Evolutionary conservation across 1,140 invertebrate genomes (phyloP).

Genomic region (Ericerus pela): DNA sequence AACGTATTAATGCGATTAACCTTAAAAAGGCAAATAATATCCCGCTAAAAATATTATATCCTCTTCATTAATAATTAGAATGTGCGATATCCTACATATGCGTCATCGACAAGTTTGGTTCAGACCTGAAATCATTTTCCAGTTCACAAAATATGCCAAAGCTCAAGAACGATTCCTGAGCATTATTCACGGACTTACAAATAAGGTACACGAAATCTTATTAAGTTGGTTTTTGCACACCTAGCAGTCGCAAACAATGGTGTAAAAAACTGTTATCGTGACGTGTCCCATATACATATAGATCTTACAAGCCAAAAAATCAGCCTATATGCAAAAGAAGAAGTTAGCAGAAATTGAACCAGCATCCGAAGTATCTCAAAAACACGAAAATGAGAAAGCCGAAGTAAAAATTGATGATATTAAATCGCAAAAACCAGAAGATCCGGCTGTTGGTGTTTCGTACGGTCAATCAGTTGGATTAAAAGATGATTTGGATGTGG

Average conservation of each 20-base stretch:
- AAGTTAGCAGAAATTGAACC: conserved; percentile 25
- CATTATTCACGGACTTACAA: conserved; percentile 46
- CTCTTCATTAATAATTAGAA: conserved; percentile 32
- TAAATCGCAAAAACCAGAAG: conserved; percentile 27
- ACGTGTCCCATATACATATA: too few species aligned
- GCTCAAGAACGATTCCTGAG: conserved; percentile 41
- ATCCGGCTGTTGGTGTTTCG: conserved; percentile 19
- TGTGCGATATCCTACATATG: conserved; percentile 55
- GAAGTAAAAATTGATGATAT: conserved; percentile 25
- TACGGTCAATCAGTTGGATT: conserved; percentile 31
- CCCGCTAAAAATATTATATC: neutral
- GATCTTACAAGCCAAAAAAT: conserved; percentile 43
- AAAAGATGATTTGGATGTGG: conserved; percentile 53
- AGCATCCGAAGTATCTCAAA: conserved; percentile 7
- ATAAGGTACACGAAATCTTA: too few species aligned
- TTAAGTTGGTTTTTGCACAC: neutral
- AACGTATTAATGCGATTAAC: neutral
- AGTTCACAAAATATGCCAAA: conserved; percentile 39
- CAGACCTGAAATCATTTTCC: conserved; percentile 42
- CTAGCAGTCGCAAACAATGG: neutral
- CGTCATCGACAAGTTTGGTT: conserved; percentile 45
- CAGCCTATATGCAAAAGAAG: conserved; percentile 35
- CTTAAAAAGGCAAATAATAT: neutral
- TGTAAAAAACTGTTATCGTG: too few species aligned
- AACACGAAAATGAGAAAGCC: conserved; percentile 23